A percentile compares a stretch with the other conserved stretches of the same genome.
Conservation (phyloP, 2,888 invertebrate species). For the Cenopis cana region DNA sequence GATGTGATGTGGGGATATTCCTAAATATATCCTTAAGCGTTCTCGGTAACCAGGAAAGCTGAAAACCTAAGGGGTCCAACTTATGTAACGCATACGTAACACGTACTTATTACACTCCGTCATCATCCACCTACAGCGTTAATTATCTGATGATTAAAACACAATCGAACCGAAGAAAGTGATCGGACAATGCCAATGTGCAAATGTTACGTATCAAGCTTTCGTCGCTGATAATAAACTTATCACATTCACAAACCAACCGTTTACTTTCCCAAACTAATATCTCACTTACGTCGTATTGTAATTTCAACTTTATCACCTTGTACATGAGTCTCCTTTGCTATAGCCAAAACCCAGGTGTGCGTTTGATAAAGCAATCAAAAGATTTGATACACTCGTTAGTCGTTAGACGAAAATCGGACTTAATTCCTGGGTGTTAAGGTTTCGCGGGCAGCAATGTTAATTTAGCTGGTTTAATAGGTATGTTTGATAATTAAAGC, state of each 20-base stretch:
- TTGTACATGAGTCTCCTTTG: not conserved
- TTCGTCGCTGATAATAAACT: constrained; percentile 54
- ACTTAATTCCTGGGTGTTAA: not conserved
- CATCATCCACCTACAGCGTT: constrained; percentile 43
- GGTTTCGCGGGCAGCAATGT: not conserved
- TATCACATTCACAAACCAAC: constrained; percentile 25
- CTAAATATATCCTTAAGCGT: not conserved
- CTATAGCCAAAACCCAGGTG: not conserved
- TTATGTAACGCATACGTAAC: constrained; percentile 34
- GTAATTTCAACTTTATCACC: not conserved
- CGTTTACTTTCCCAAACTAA: constrained; percentile 3
- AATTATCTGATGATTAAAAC: constrained; percentile 65
- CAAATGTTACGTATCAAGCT: constrained; percentile 66
- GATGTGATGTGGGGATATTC: too few species aligned
- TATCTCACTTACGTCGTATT: not conserved
- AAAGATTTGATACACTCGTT: not conserved
- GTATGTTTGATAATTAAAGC: constrained; percentile 68
- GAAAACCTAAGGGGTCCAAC: not conserved
- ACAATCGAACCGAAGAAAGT: constrained; percentile 73
- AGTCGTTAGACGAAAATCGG: not conserved
- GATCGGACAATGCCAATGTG: constrained; percentile 61
- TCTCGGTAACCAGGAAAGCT: not conserved
- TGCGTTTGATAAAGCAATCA: not conserved
- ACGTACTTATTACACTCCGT: constrained; percentile 11
- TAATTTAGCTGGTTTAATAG: constrained; percentile 1